Conservation (phyloP, 2,888 invertebrate genomes). For the Aspidapion aeneum region DNA sequence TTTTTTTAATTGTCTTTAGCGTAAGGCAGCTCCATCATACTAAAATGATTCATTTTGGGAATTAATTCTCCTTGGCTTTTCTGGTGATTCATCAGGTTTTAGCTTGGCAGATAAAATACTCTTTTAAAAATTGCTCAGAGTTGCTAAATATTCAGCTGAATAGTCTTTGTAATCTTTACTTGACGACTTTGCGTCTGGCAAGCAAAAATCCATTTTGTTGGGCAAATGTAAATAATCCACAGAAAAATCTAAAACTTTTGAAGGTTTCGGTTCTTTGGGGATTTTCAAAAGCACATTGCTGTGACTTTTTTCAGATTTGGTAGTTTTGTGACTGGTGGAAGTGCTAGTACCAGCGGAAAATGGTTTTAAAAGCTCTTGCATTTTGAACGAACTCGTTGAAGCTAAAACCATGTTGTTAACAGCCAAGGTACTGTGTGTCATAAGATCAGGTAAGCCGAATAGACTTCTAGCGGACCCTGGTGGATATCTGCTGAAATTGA, state of each 20-base stretch:
- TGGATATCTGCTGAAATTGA: conserved; percentile 63
- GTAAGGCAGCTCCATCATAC: conserved; percentile 52
- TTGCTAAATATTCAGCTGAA: conserved; percentile 38
- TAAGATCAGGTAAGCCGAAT: conserved; percentile 68
- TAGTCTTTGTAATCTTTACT: conserved; percentile 29
- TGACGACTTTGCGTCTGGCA: conserved; percentile 46
- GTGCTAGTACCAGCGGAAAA: conserved; percentile 53
- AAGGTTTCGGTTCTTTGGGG: conserved; percentile 34
- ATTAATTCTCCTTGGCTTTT: conserved; percentile 58
- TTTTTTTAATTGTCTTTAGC: conserved; percentile 34
- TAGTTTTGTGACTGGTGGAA: conserved; percentile 33
- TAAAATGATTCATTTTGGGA: conserved; percentile 53
- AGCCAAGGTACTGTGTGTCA: conserved; percentile 70
- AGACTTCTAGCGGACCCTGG: conserved; percentile 58
- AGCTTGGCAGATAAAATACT: conserved; percentile 21
- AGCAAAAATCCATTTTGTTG: conserved; percentile 51
- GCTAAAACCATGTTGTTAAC: conserved; percentile 78
- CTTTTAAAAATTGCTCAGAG: conserved; percentile 26
- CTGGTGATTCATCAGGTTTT: conserved; percentile 28
- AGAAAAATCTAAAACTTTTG: conserved; percentile 52
- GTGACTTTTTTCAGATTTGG: conserved; percentile 22
- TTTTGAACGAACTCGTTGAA: conserved; percentile 60
- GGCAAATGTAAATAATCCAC: conserved; percentile 45
- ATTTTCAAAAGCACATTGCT: conserved; percentile 38
- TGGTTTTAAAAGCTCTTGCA: conserved; percentile 63